phyloP scores from a whole-genome alignment of 2,113 vertebrate genomes.

The Echinops telfairi region DNA sequence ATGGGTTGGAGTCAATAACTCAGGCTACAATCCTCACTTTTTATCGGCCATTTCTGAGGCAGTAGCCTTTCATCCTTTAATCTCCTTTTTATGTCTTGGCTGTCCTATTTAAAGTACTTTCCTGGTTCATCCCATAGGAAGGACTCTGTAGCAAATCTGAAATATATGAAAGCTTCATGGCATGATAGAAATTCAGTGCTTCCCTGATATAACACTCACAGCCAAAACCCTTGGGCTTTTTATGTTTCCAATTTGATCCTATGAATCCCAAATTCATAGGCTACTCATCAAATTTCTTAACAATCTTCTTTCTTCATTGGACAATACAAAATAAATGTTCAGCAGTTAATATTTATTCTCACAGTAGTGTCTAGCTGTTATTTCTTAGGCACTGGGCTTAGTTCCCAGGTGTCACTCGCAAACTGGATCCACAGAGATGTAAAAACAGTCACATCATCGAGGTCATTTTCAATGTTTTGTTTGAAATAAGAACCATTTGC shows the following conservation, averaged over 20 bases:
- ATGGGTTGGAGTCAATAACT: background rate
- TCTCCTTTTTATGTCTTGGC: background rate
- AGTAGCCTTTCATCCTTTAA: background rate
- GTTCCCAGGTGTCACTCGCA: background rate
- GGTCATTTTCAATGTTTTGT: conserved; percentile 50
- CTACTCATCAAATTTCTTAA: conserved; percentile 58
- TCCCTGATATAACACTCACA: background rate
- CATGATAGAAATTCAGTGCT: conserved; percentile 7
- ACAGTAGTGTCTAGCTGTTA: conserved; percentile 15
- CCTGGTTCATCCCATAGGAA: background rate
- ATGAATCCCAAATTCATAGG: conserved; percentile 31
- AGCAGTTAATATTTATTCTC: background rate
- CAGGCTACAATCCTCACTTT: background rate
- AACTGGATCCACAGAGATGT: too few species aligned
- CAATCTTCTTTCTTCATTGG: background rate
- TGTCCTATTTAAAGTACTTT: background rate
- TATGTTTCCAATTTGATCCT: background rate
- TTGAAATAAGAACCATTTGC: conserved; percentile 58
- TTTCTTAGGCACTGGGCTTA: conserved; percentile 28
- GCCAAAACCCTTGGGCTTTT: background rate
- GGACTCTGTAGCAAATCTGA: conserved; percentile 21
- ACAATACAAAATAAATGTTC: conserved; percentile 37
- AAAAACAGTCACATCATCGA: conserved; percentile 12
- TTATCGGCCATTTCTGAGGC: background rate
- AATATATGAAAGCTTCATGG: background rate